Evolutionary conservation across 2,113 vertebrate genomes (phyloP).

Genomic region (Heterotilapia buettikoferi): DNA sequence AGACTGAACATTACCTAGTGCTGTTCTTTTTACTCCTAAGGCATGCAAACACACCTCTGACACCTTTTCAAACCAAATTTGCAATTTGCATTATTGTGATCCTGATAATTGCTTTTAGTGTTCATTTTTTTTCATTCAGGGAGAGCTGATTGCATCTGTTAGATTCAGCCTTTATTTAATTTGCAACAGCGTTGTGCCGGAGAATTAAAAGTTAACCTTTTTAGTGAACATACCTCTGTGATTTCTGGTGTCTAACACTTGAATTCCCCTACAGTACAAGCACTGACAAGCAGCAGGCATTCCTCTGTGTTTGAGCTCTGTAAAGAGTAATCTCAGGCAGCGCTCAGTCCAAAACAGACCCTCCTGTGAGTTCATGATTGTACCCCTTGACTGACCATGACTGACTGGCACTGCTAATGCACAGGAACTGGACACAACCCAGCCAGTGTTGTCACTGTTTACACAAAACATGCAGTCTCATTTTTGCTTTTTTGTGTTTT

Average conservation of each 20-base stretch:
- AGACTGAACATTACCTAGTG: not conserved
- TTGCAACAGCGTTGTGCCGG: not conserved
- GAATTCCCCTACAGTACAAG: not conserved
- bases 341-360: not conserved
- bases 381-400: slow-evolving; percentile 1
- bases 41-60: not conserved
- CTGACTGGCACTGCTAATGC: not conserved
- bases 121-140: not conserved
- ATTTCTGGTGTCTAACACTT: not conserved
- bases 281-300: not conserved
- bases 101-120: not conserved
- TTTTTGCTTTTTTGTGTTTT: not conserved
- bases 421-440: not conserved
- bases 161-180: not conserved
- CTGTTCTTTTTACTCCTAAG: not conserved
- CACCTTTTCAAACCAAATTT: not conserved
- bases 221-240: not conserved
- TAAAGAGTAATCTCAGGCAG: not conserved
- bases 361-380: slow-evolving; percentile 12
- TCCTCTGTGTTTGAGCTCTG: not conserved
- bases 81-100: not conserved
- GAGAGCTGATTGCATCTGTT: not conserved
- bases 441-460: not conserved
- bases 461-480: not conserved
- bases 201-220: not conserved